phyloP scores from a whole-genome alignment of 2,797 vertebrate species.

The Macropus fuliginosus region DNA sequence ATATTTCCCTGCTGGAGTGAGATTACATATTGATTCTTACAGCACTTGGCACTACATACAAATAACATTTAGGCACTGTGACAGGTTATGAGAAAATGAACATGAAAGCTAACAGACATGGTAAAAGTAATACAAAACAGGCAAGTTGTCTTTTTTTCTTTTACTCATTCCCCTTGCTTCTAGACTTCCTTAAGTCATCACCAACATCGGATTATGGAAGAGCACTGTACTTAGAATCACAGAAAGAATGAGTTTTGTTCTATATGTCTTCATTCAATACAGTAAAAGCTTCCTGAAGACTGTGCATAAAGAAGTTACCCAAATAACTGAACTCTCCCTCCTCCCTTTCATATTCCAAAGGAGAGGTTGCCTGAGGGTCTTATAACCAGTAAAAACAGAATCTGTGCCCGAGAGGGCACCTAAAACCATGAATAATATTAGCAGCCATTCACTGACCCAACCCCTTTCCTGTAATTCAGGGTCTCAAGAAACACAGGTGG shows the following conservation, averaged over 20 bases:
- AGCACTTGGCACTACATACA: not conserved
- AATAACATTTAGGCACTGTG: not conserved
- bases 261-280: not conserved
- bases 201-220: not conserved
- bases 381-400: not conserved
- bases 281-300: not conserved
- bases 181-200: not conserved
- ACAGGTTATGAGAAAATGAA: not conserved
- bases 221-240: not conserved
- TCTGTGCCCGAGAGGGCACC: not conserved
- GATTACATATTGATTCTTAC: not conserved
- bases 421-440: not conserved
- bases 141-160: not conserved
- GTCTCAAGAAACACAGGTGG: not conserved
- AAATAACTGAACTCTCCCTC: not conserved
- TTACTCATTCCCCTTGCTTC: not conserved
- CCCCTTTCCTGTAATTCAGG: not conserved
- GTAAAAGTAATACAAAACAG: not conserved
- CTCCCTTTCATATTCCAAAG: not conserved
- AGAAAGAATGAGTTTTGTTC: slow-evolving; percentile 8
- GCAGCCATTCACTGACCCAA: not conserved
- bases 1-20: not conserved
- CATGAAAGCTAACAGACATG: not conserved
- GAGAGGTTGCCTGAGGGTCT: not conserved
- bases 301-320: not conserved